Percentiles rank a stretch among this genome's conserved stretches.
Evolutionary conservation across 2,888 invertebrate species (phyloP).

Genomic region (Ashinkailepas kermadecensis): DNA sequence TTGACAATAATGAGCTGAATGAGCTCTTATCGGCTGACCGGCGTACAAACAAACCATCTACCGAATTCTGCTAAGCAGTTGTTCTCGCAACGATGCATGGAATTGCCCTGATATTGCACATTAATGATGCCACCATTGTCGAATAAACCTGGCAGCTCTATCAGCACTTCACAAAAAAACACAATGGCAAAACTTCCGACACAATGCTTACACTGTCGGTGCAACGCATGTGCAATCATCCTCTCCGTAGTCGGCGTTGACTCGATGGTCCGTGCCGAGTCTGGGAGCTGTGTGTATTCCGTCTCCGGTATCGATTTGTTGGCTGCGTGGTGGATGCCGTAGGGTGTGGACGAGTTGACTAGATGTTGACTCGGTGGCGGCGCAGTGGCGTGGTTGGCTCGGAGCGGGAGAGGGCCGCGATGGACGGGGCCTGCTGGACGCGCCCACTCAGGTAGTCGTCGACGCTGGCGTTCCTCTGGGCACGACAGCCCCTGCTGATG

Average conservation of each 20-base stretch:
- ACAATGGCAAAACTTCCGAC: no score
- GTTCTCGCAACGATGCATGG: neutral
- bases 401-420: neutral
- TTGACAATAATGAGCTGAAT: neutral
- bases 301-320: no score
- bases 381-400: neutral
- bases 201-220: no score
- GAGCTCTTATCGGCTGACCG: neutral
- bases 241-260: neutral
- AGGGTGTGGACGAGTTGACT: no score
- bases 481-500: neutral
- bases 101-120: constrained; percentile 9
- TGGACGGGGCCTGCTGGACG: no score
- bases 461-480: neutral
- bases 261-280: neutral
- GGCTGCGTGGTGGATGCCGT: no score
- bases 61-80: neutral
- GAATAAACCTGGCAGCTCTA: neutral
- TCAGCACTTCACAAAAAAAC: no score
- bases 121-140: neutral
- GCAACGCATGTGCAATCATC: no score
- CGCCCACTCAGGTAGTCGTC: neutral
- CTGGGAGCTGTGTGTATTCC: no score
- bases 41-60: neutral
- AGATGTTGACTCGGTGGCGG: neutral